Conservation (phyloP, 2,888 invertebrate species). For the Mimachlamys varia region DNA sequence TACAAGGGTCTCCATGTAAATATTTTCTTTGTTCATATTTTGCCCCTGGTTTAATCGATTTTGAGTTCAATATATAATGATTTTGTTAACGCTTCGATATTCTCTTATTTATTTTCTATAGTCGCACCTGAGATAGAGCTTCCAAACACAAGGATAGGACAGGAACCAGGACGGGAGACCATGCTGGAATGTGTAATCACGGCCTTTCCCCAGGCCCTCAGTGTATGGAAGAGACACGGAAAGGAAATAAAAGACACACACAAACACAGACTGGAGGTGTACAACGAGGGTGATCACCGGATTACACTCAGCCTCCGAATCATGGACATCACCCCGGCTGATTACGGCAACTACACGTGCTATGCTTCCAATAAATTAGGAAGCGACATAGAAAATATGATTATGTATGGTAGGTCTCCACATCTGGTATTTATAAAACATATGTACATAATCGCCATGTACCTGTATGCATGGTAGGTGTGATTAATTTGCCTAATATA, state of each 20-base stretch:
- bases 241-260: constrained; percentile 48
- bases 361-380: constrained; percentile 57
- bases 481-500: too few relatives aligned
- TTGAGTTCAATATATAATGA: too few relatives aligned
- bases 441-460: too few relatives aligned
- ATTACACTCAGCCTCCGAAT: constrained; percentile 59
- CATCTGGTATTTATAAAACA: too few relatives aligned
- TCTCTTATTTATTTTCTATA: constrained; percentile 42
- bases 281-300: constrained; percentile 56
- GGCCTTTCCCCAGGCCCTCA: constrained; percentile 56
- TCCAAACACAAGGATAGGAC: constrained; percentile 54
- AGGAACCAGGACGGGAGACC: constrained; percentile 55
- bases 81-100: too few relatives aligned
- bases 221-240: constrained; percentile 53
- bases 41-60: too few relatives aligned
- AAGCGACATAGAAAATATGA: neutral
- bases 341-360: constrained; percentile 58
- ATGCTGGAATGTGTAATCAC: constrained; percentile 60
- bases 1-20: too few relatives aligned
- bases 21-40: too few relatives aligned
- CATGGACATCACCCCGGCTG: constrained; percentile 49
- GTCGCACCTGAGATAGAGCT: constrained; percentile 58
- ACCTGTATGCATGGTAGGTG: too few relatives aligned
- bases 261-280: constrained; percentile 58
- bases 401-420: neutral